Base-by-base conservation (phyloP, 2,113 vertebrate species). In the Semnopithecus entellus region DNA sequence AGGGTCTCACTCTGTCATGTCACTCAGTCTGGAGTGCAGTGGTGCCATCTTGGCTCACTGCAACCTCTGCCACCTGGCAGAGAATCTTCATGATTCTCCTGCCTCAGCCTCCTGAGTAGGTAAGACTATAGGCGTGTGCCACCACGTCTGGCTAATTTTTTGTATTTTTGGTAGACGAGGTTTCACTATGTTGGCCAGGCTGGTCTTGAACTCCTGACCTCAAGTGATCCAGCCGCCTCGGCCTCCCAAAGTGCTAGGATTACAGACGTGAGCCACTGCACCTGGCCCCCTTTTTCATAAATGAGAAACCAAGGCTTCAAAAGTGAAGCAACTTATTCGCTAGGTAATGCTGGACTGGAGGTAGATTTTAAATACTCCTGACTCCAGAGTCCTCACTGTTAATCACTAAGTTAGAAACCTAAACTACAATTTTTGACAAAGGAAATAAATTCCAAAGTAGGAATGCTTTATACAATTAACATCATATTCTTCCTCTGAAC, bases 371-470 rank as follows among this genome's bases (percentile, higher is more conserved):
- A 84, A 78, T 5, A 89, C 3, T 48, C 59, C 50, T 18, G 12
- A 61, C 18, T 35, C 2, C 20, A 70, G 20, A 66, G 27, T 86
- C 50, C 18, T 88, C 27, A 68, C 23, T 86, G 38, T 57, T 80
- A 91, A 81, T 35, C 23, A 86, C 57, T 55, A n/a, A 43, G 43
- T 20, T 61, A 85, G 75, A 88, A 95, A 79, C 9, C 35, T 57
- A 40, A 3, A 32, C 22, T 70, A 35, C 61, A 70, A 43, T 43
- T 87, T 95, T 48, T 83, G 75, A 35, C 61, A 93, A 83, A 14
- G 72, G 11, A 92, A 94, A 93, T 45, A 80, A 92, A 96, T 9
- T 87, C 72, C 50, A 50, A 93, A 96, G 38, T 5, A 75, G 70
- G 16, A 88, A 91, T 50, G n/a, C 79, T 93, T 95, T 38, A 80